Evolutionary conservation across 2,888 invertebrate genomes (phyloP).

Genomic region (Ryuthela nishihirai): DNA sequence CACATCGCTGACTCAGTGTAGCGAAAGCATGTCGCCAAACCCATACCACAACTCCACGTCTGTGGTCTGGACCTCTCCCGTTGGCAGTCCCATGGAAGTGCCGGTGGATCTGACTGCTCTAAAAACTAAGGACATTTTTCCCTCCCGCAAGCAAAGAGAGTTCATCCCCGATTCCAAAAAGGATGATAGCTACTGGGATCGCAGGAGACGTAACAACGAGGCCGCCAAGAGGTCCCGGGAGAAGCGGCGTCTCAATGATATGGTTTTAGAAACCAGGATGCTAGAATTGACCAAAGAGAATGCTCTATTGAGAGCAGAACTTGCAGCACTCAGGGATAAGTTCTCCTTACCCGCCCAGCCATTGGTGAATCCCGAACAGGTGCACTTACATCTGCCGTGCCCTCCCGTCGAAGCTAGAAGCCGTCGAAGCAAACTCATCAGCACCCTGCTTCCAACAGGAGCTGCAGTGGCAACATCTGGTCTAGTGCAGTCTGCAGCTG

Average conservation of each 20-base stretch:
- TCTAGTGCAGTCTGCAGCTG: not conserved
- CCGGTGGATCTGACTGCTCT: constrained; percentile 30
- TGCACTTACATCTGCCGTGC: constrained; percentile 56
- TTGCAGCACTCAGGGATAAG: constrained; percentile 88
- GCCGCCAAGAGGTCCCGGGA: constrained; percentile 96
- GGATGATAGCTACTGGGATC: constrained; percentile 96
- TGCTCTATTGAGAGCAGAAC: constrained; percentile 85
- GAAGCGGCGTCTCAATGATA: constrained; percentile 91
- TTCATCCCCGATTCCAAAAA: constrained; percentile 96
- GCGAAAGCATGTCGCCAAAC: constrained; percentile 28
- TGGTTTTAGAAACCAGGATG: constrained; percentile 91
- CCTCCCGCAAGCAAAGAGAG: constrained; percentile 78
- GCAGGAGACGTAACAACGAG: constrained; percentile 91
- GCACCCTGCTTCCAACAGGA: constrained; percentile 23
- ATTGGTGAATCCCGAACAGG: constrained; percentile 68
- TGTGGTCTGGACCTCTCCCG: constrained; percentile 1
- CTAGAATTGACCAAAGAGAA: constrained; percentile 93
- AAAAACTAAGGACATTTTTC: constrained; percentile 31
- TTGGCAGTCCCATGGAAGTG: constrained; percentile 5
- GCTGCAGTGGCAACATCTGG: constrained; percentile 13
- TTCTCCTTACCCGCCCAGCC: constrained; percentile 85
- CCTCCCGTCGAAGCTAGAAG: constrained; percentile 21
- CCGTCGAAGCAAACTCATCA: constrained; percentile 38
- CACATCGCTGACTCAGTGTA: not conserved
- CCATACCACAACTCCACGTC: constrained; percentile 10